These are phyloP conservation scores for Petrophora chlorosata DNA, from an alignment of 2,888 invertebrate species.

Conservation along the genomic window DNA sequence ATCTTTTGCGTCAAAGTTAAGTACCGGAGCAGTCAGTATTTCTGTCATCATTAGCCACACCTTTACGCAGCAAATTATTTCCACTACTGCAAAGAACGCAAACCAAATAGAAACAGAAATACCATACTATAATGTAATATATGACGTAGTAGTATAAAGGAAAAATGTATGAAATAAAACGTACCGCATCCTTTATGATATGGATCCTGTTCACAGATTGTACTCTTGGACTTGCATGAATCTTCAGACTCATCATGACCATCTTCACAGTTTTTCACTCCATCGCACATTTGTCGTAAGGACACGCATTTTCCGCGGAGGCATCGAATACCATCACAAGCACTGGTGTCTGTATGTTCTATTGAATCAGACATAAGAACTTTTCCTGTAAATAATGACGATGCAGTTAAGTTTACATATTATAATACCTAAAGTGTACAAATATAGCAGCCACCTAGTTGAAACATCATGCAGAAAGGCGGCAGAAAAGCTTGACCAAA, in stretches of 20 bases:
- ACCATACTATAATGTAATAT: too few species aligned
- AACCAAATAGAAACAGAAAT: too few species aligned
- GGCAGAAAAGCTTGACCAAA: too few species aligned
- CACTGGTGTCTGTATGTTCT: slow-evolving; percentile 30
- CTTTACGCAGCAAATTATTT: too few species aligned
- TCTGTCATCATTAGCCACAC: too few species aligned
- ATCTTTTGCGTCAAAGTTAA: too few species aligned
- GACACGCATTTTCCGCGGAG: slow-evolving; percentile 87
- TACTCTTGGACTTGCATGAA: slow-evolving; percentile 69
- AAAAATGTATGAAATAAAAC: not conserved
- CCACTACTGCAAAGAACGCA: too few species aligned
- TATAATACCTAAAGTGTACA: too few species aligned
- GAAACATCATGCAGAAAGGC: too few species aligned
- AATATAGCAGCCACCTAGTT: too few species aligned
- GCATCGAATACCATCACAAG: slow-evolving; percentile 87
- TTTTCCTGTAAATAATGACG: slow-evolving; percentile 21
- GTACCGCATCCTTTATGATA: slow-evolving; percentile 69
- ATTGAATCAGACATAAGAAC: slow-evolving; percentile 3
- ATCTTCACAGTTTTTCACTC: slow-evolving; percentile 87
- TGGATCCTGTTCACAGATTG: slow-evolving; percentile 56
- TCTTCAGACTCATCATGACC: slow-evolving; percentile 85
- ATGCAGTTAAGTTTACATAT: not conserved
- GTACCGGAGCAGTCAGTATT: too few species aligned
- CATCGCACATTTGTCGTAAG: slow-evolving; percentile 85
- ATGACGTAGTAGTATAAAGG: too few species aligned